These are phyloP conservation scores for Muntiacus reevesi DNA, from an alignment of 2,113 vertebrate species.

Conservation along the genomic window DNA sequence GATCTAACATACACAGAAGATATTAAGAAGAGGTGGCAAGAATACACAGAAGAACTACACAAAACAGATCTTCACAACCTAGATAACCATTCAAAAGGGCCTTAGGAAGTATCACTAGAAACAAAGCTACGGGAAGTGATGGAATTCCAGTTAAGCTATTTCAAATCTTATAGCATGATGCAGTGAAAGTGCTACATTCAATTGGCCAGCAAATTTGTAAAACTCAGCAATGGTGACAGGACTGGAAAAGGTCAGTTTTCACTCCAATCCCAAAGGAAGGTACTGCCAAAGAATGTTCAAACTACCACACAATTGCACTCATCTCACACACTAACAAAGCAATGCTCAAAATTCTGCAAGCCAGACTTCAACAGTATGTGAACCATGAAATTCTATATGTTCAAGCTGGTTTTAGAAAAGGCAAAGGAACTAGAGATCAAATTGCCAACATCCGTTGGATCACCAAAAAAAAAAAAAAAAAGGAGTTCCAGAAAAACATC, in stretches of 20 bases:
- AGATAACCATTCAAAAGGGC: background rate
- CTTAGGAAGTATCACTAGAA: background rate
- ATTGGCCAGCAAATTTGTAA: background rate
- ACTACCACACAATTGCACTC: background rate
- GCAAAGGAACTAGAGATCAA: background rate
- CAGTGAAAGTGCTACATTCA: background rate
- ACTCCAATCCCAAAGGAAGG: background rate
- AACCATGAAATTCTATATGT: background rate
- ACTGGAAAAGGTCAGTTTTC: background rate
- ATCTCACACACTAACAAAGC: background rate
- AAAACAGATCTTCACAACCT: background rate
- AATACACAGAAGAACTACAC: background rate
- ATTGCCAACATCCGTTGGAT: fast-evolving
- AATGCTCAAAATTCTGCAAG: background rate
- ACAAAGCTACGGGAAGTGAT: background rate
- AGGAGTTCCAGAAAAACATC: background rate
- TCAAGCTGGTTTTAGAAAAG: background rate
- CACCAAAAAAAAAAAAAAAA: background rate
- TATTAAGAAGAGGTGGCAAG: background rate
- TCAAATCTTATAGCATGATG: background rate
- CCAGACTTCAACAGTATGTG: background rate
- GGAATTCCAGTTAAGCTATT: background rate
- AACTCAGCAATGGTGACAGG: background rate
- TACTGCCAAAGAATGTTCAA: background rate
- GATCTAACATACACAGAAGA: background rate